These are phyloP conservation scores for Artibeus lituratus DNA, from an alignment of 2,797 vertebrate genomes.

Conservation along the genomic window DNA sequence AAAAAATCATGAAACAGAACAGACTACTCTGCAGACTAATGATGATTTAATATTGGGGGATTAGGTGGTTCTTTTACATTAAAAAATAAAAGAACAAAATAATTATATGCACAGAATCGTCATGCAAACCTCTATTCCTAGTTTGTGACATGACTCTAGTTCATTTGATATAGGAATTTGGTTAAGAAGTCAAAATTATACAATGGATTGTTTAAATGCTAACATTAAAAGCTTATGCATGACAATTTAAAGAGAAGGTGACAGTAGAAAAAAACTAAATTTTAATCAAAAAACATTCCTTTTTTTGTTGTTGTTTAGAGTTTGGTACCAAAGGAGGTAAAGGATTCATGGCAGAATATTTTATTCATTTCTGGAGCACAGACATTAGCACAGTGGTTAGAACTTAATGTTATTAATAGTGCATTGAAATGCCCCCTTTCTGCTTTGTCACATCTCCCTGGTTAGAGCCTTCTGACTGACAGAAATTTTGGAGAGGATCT, in stretches of 20 bases:
- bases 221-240: background rate
- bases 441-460: background rate
- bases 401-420: background rate
- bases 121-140: background rate
- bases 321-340: background rate
- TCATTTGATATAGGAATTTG: background rate
- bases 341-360: background rate
- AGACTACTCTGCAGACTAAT: background rate
- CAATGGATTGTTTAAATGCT: background rate
- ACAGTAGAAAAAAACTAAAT: background rate
- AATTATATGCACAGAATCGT: background rate
- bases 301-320: background rate
- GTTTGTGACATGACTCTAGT: background rate
- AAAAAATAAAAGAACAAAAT: background rate
- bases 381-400: background rate
- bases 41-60: background rate
- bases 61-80: background rate
- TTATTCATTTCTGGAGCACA: background rate
- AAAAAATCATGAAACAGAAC: conserved; percentile 6
- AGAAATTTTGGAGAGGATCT: background rate
- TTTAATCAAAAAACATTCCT: background rate
- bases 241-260: background rate
- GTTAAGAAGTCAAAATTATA: background rate
- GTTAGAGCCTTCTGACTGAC: background rate
- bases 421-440: background rate